Conservation (phyloP, 2,888 invertebrate species). For the Malthinus flaveolus region DNA sequence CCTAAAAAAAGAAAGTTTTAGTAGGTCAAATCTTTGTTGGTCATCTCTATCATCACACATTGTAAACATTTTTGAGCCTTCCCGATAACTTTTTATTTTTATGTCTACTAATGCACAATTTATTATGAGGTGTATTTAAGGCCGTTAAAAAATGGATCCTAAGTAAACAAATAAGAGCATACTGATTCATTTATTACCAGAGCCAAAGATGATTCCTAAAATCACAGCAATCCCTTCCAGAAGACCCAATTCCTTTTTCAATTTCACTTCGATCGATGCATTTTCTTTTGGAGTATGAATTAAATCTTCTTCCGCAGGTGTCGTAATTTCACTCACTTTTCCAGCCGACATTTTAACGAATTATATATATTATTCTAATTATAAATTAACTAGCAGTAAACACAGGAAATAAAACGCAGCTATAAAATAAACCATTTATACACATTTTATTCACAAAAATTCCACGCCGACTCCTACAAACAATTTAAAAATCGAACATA, state of each 20-base stretch:
- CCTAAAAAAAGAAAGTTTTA: conserved; percentile 63
- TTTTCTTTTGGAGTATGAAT: conserved; percentile 45
- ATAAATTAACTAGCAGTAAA: conserved; percentile 39
- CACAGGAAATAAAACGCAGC: too few species aligned
- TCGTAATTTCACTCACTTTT: conserved; percentile 46
- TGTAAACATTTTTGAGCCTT: too few species aligned
- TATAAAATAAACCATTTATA: too few species aligned
- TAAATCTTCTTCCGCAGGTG: conserved; percentile 49
- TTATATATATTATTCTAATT: conserved; percentile 53
- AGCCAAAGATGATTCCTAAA: conserved; percentile 92
- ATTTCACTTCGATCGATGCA: conserved; percentile 61
- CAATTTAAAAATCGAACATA: too few species aligned
- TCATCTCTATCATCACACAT: too few species aligned
- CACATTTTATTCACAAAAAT: too few species aligned
- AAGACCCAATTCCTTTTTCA: conserved; percentile 88
- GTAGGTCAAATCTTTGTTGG: conserved; percentile 2
- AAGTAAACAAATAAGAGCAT: too few species aligned
- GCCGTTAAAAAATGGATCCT: too few species aligned
- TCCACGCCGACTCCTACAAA: too few species aligned
- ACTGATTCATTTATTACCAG: conserved; percentile 62
- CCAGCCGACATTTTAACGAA: conserved; percentile 1
- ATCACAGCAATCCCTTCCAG: conserved; percentile 93
- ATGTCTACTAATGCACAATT: too few species aligned
- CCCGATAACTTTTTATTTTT: too few species aligned
- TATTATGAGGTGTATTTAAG: too few species aligned